Percentiles rank a stretch among this genome's conserved stretches.
These are phyloP conservation scores for Pteronura brasiliensis DNA, from an alignment of 2,113 vertebrate genomes.

Conservation along the genomic window DNA sequence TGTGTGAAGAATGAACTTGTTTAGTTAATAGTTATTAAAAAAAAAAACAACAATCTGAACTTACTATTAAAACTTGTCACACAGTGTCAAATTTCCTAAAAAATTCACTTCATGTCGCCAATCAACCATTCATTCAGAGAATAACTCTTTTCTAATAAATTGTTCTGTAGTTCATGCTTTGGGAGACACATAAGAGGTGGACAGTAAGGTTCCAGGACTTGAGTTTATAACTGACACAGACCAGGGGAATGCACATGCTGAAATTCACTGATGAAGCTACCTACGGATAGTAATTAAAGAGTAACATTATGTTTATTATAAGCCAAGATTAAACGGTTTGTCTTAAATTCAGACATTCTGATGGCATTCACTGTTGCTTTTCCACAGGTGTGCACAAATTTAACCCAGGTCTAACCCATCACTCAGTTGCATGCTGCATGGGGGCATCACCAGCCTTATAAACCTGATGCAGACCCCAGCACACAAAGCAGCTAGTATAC, in stretches of 20 bases:
- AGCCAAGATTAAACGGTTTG: neutral
- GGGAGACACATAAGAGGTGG: neutral
- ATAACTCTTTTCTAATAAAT: neutral
- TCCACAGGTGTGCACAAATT: neutral
- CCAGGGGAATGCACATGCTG: neutral
- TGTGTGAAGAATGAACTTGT: neutral
- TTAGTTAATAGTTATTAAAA: neutral
- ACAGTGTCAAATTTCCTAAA: neutral
- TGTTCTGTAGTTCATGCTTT: neutral
- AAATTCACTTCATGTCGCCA: neutral
- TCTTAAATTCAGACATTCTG: neutral
- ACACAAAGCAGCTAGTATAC: neutral
- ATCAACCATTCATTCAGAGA: neutral
- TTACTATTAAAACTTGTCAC: neutral
- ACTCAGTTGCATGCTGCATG: rapidly evolving
- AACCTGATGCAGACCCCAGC: rapidly evolving
- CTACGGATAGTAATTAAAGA: neutral
- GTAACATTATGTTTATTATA: neutral
- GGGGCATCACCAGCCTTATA: rapidly evolving
- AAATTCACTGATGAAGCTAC: neutral
- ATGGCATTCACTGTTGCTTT: too few species aligned
- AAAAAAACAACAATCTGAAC: neutral
- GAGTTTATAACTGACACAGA: neutral
- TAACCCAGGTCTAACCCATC: neutral
- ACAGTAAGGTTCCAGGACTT: neutral